Percentiles rank a stretch among this genome's conserved stretches.
Evolutionary conservation across 2,888 invertebrate genomes (phyloP).

Genomic region (Scaptomyza tumidula): DNA sequence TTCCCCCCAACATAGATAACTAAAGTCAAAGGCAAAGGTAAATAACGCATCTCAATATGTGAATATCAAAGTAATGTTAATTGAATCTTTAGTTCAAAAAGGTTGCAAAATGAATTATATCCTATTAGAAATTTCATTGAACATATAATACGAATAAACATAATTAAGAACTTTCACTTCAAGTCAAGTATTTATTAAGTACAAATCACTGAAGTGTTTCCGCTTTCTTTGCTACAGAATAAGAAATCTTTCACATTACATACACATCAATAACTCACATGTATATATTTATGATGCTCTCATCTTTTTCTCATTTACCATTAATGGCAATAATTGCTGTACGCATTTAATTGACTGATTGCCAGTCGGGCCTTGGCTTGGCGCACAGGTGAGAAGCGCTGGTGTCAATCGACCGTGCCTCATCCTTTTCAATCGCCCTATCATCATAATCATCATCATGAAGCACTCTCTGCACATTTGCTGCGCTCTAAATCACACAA

Average conservation of each 20-base stretch:
- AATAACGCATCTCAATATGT: constrained; percentile 1
- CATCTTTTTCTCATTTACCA: constrained; percentile 57
- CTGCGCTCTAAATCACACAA: constrained; percentile 76
- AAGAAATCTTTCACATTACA: neutral
- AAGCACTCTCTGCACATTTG: constrained; percentile 43
- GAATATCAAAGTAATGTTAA: constrained; percentile 6
- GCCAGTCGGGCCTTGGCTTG: constrained; percentile 27
- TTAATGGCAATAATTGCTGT: constrained; percentile 63
- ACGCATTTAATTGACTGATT: constrained; percentile 77
- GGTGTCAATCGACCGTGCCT: constrained; percentile 50
- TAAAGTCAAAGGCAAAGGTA: constrained; percentile 11
- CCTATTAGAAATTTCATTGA: too few relatives aligned
- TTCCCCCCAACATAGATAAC: constrained; percentile 7
- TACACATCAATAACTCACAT: constrained; percentile 20
- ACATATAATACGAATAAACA: too few relatives aligned
- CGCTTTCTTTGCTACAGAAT: constrained; percentile 7
- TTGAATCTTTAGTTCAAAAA: neutral
- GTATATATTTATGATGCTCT: constrained; percentile 15
- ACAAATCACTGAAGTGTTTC: constrained; percentile 21
- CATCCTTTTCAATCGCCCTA: neutral
- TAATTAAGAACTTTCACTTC: neutral
- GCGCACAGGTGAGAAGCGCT: constrained; percentile 45
- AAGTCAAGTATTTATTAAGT: too few relatives aligned
- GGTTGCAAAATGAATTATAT: neutral
- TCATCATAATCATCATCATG: neutral